phyloP scores from a whole-genome alignment of 2,797 vertebrate species.

The Rhadinocentrus ornatus region DNA sequence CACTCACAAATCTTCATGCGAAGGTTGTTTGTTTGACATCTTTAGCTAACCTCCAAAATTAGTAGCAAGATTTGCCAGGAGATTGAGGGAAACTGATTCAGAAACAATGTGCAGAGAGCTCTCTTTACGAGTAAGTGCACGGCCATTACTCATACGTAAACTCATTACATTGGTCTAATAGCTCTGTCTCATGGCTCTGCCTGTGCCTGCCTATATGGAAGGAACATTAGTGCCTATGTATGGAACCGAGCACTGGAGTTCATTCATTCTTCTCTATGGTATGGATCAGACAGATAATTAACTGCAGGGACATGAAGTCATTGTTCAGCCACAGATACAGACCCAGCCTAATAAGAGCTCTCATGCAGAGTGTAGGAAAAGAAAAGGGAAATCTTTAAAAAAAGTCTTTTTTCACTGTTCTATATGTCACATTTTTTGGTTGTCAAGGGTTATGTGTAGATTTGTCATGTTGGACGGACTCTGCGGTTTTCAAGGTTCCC shows the following conservation, averaged over 20 bases:
- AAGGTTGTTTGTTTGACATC: conserved; percentile 16
- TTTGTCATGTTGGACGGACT: background rate
- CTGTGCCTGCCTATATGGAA: conserved; percentile 67
- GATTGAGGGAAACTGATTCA: conserved; percentile 44
- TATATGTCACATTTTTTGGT: background rate
- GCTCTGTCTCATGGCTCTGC: conserved; percentile 74
- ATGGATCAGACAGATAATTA: conserved; percentile 85
- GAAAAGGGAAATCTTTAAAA: conserved; percentile 45
- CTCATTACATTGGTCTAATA: conserved; percentile 80
- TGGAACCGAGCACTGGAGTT: conserved; percentile 64
- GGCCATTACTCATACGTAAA: conserved; percentile 82
- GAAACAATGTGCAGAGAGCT: conserved; percentile 47
- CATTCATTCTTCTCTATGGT: conserved; percentile 75
- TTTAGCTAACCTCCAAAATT: conserved; percentile 46
- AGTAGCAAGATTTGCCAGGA: conserved; percentile 36
- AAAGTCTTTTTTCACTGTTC: conserved; percentile 11
- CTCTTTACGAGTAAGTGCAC: conserved; percentile 48
- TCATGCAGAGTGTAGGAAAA: conserved; percentile 37
- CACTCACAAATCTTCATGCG: conserved; percentile 20
- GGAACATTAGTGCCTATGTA: conserved; percentile 71
- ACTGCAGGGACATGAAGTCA: conserved; percentile 78
- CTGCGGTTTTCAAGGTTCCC: background rate
- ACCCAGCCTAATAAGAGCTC: conserved; percentile 65
- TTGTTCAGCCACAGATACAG: conserved; percentile 80
- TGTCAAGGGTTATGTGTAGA: background rate